Percentiles rank a stretch among this genome's conserved stretches.
Evolutionary conservation across 2,113 vertebrate species (phyloP).

Genomic region (Chionodraco myersi): DNA sequence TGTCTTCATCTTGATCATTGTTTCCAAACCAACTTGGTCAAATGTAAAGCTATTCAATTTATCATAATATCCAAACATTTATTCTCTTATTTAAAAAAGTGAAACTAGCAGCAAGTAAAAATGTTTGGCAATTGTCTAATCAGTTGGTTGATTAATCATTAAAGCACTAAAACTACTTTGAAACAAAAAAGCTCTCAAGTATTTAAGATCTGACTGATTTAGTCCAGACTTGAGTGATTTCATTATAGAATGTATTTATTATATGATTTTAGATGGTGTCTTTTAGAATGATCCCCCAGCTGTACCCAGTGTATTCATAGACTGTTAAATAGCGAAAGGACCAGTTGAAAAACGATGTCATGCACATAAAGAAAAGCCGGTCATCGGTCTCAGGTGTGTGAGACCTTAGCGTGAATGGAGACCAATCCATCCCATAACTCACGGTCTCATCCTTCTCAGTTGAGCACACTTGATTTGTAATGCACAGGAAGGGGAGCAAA

Average conservation of each 20-base stretch:
- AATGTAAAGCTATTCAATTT: neutral
- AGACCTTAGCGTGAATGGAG: slow-evolving; percentile 29
- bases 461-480: slow-evolving; percentile 44
- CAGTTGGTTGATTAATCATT: too few species aligned
- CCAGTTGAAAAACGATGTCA: slow-evolving; percentile 18
- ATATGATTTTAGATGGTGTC: neutral
- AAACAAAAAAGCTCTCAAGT: neutral
- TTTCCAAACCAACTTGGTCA: neutral
- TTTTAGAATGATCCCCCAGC: neutral
- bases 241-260: neutral
- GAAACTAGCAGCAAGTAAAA: neutral
- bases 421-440: slow-evolving; percentile 30
- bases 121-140: neutral
- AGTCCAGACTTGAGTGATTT: neutral
- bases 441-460: slow-evolving; percentile 28
- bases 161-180: neutral
- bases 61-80: neutral
- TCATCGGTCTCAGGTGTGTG: slow-evolving; percentile 29
- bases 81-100: neutral
- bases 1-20: neutral
- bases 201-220: neutral
- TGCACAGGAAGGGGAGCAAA: slow-evolving; percentile 21
- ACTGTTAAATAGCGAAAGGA: slow-evolving; percentile 28
- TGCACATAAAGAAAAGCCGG: slow-evolving; percentile 30
- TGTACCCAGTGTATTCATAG: slow-evolving; percentile 26